Percentiles rank a stretch among this genome's conserved stretches.
Conservation (phyloP, 2,113 vertebrate genomes). For the Cyprinodon variegatus region DNA sequence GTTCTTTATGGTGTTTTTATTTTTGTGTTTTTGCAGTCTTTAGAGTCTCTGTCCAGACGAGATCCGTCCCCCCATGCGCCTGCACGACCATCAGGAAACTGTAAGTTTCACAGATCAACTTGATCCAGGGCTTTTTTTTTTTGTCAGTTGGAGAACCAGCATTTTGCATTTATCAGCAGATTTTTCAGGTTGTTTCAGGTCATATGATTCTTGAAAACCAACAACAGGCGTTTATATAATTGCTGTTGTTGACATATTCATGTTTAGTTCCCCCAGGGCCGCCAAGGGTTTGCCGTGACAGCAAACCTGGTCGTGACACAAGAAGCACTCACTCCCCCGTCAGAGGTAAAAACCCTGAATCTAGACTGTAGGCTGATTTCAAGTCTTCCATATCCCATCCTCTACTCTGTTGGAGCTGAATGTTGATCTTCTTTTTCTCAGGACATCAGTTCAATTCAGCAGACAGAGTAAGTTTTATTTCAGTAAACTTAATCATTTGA, state of each 20-base stretch:
- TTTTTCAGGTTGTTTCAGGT: not conserved
- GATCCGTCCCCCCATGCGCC: conserved; percentile 62
- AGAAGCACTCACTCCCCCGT: conserved; percentile 31
- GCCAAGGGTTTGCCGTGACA: conserved; percentile 45
- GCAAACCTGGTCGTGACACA: conserved; percentile 55
- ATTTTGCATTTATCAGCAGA: not conserved
- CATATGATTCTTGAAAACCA: not conserved
- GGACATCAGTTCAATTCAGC: conserved; percentile 22
- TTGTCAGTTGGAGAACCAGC: not conserved
- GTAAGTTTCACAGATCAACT: conserved; percentile 46
- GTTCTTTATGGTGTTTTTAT: not conserved
- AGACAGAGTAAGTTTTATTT: conserved; percentile 33
- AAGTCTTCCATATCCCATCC: too few species aligned
- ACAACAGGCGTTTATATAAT: not conserved
- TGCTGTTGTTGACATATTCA: conserved; percentile 10
- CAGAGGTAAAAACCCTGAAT: conserved; percentile 38
- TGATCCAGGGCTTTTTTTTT: not conserved
- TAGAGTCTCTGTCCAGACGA: conserved; percentile 29
- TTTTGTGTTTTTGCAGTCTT: conserved; percentile 23
- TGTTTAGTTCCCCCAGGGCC: conserved; percentile 44
- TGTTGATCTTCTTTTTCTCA: conserved; percentile 2
- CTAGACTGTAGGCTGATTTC: not conserved
- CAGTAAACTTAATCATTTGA: not conserved
- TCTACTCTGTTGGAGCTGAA: not conserved
- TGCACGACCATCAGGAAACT: conserved; percentile 29